Conservation (phyloP, 2,888 invertebrate species). For the Chydorus sphaericus region DNA sequence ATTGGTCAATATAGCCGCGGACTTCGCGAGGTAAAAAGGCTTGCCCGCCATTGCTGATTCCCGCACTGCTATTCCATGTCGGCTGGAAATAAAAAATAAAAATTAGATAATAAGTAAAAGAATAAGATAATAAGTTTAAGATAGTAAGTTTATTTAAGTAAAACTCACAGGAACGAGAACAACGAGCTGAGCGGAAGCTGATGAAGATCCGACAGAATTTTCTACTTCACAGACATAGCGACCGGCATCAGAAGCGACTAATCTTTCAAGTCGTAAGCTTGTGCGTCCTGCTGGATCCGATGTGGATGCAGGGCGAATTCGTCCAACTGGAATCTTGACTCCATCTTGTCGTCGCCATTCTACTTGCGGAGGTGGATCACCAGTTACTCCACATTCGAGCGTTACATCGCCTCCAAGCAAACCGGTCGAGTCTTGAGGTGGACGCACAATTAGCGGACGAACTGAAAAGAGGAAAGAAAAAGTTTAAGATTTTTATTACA, state of each 20-base stretch:
- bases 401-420: slow-evolving; percentile 24
- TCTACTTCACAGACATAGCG: slow-evolving; percentile 29
- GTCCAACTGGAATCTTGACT: slow-evolving; percentile 10
- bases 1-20: slow-evolving; percentile 50
- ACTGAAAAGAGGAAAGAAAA: slow-evolving; percentile 26
- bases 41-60: background rate
- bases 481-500: background rate
- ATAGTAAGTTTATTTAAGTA: no score
- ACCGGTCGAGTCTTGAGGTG: slow-evolving; percentile 30
- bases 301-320: slow-evolving; percentile 21
- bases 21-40: slow-evolving; percentile 33
- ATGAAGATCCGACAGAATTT: slow-evolving; percentile 29
- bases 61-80: slow-evolving; percentile 31
- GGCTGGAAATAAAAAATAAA: no score
- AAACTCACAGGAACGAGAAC: slow-evolving; percentile 20
- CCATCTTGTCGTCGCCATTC: slow-evolving; percentile 72
- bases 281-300: slow-evolving; percentile 17
- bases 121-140: background rate
- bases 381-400: slow-evolving; percentile 65
- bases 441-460: slow-evolving; percentile 30
- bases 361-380: slow-evolving; percentile 67
- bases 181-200: slow-evolving; percentile 29
- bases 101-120: background rate
- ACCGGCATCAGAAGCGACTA: slow-evolving; percentile 27
- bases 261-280: slow-evolving; percentile 26